These are phyloP conservation scores for Pyrrhura leucotis DNA, from an alignment of 2,797 vertebrate species.

Conservation along the genomic window DNA sequence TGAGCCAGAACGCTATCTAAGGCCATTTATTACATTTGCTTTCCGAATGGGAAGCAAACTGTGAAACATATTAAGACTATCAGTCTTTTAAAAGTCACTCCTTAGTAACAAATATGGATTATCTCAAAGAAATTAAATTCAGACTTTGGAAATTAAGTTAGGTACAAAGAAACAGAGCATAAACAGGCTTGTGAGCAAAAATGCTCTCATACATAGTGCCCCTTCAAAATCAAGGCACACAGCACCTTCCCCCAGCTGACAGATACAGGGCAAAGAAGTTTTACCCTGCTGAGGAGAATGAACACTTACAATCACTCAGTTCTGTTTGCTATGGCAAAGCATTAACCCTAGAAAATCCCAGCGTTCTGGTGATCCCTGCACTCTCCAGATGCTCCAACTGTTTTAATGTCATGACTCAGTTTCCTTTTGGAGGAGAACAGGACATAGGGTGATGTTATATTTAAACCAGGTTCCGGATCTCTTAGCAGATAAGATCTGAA, in stretches of 20 bases:
- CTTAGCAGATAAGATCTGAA: not conserved
- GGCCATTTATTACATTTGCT: not conserved
- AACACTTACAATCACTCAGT: not conserved
- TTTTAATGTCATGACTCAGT: not conserved
- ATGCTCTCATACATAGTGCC: rapidly evolving
- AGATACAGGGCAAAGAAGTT: not conserved
- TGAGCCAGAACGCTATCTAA: not conserved
- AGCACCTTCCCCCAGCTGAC: not conserved
- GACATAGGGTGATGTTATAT: not conserved
- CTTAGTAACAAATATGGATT: not conserved
- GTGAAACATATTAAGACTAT: rapidly evolving
- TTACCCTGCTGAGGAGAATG: not conserved
- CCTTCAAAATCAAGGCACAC: not conserved
- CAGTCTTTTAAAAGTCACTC: not conserved
- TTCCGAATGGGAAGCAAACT: not conserved
- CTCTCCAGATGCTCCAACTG: not conserved
- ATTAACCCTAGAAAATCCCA: not conserved
- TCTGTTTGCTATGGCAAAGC: not conserved
- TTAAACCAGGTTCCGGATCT: not conserved
- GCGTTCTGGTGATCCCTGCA: rapidly evolving
- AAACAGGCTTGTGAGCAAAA: not conserved
- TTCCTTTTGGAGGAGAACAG: not conserved
- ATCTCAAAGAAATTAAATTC: not conserved
- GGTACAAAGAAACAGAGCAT: not conserved
- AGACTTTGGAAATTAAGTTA: not conserved